phyloP scores from a whole-genome alignment of 2,797 vertebrate genomes.

The Esox lucius region DNA sequence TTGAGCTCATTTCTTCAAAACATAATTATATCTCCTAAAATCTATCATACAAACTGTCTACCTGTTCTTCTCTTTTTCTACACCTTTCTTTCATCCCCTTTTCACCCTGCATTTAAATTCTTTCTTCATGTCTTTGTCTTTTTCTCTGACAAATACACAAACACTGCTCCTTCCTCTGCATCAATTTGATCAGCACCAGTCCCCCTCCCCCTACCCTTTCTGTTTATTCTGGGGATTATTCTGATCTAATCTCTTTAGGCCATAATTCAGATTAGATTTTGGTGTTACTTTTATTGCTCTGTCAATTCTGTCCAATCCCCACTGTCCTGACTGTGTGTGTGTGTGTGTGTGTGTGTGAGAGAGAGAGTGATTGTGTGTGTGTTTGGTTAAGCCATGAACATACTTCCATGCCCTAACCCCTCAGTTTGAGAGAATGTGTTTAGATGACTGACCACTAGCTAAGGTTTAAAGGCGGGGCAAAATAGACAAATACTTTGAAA shows the following conservation, averaged over 20 bases:
- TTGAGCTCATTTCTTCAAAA: no score
- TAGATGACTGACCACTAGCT: constrained; percentile 76
- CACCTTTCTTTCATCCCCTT: no score
- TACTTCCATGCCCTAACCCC: constrained; percentile 44
- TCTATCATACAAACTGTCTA: no score
- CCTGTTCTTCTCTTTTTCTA: no score
- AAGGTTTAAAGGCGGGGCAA: constrained; percentile 63
- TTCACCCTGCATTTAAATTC: no score
- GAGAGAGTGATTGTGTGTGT: background rate
- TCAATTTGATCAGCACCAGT: constrained; percentile 50
- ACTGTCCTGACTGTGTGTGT: constrained; percentile 45
- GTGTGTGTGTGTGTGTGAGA: no score
- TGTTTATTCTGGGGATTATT: constrained; percentile 81
- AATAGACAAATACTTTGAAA: constrained; percentile 55
- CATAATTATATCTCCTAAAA: no score
- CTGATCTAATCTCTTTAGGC: constrained; percentile 78
- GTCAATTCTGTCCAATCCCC: constrained; percentile 58
- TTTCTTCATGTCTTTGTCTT: constrained; percentile 23
- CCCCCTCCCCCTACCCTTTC: constrained; percentile 42
- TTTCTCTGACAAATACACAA: constrained; percentile 31
- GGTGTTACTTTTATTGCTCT: constrained; percentile 75
- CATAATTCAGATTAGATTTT: constrained; percentile 83
- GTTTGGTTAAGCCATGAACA: constrained; percentile 51
- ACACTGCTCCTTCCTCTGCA: constrained; percentile 19
- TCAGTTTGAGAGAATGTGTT: constrained; percentile 76